A percentile compares a stretch with the other conserved stretches of the same genome.
These are phyloP conservation scores for Toxotes jaculatrix DNA, from an alignment of 2,113 vertebrate genomes.

Conservation along the genomic window DNA sequence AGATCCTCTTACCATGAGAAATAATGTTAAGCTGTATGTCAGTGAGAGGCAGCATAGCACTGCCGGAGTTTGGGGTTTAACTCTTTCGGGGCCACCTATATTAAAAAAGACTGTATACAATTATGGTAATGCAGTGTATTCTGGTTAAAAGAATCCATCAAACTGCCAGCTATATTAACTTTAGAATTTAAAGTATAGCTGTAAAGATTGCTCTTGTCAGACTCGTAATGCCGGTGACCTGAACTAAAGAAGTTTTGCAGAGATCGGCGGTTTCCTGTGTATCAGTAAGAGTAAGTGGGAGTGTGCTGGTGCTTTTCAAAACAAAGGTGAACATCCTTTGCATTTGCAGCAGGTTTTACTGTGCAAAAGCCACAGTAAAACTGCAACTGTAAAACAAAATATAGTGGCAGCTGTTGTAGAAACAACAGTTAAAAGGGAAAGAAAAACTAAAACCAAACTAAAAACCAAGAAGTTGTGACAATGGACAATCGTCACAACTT, in stretches of 20 bases:
- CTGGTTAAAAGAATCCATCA: neutral
- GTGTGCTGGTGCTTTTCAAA: neutral
- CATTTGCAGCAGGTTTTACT: neutral
- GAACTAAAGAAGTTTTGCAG: neutral
- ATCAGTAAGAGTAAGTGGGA: neutral
- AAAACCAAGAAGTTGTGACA: neutral
- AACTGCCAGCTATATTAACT: neutral
- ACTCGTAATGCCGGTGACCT: neutral
- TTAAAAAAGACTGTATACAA: neutral
- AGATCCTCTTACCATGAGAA: conserved; percentile 11
- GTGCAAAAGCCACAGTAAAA: neutral
- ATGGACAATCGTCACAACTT: neutral
- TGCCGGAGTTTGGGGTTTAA: conserved; percentile 18
- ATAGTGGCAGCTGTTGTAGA: neutral
- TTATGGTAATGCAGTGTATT: neutral
- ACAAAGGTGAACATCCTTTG: neutral
- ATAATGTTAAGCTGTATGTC: conserved; percentile 38
- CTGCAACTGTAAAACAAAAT: neutral
- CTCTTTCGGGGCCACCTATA: conserved; percentile 15
- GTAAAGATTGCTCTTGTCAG: neutral
- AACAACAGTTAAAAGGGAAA: neutral
- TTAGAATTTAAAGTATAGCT: neutral
- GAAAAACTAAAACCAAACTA: neutral
- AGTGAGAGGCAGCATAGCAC: conserved; percentile 9
- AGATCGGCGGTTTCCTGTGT: neutral